These are phyloP conservation scores for Halichondria panicea DNA, from an alignment of 37 sponge, comb jelly and placozoan species.

Conservation along the genomic window DNA sequence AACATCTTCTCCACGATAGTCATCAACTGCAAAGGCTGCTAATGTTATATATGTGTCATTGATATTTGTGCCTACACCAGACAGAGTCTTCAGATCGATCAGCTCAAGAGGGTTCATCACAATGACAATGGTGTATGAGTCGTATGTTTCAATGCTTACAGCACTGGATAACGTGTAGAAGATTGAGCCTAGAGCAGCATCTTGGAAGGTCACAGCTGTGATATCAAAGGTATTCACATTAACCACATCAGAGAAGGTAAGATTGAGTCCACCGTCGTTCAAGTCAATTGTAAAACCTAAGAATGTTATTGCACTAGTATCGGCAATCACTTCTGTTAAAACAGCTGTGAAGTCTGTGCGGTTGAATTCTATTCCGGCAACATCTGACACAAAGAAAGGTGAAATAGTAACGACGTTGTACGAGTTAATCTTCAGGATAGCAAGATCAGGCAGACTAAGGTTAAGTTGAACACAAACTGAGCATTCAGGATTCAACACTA, in stretches of 20 bases:
- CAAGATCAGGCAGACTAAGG: constrained; percentile 46
- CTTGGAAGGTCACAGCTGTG: constrained; percentile 74
- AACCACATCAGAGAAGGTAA: constrained; percentile 89
- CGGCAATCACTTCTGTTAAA: constrained; percentile 21
- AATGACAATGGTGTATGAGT: constrained; percentile 58
- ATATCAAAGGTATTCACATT: constrained; percentile 65
- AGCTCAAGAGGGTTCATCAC: constrained; percentile 59
- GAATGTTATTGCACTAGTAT: constrained; percentile 59
- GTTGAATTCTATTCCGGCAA: constrained; percentile 39
- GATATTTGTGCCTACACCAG: constrained; percentile 60
- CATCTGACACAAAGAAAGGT: constrained; percentile 40
- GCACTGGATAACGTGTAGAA: constrained; percentile 37
- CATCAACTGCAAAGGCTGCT: constrained; percentile 79
- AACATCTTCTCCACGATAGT: constrained; percentile 63
- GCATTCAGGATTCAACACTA: constrained; percentile 13
- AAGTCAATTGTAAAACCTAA: constrained; percentile 67
- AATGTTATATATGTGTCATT: constrained; percentile 87
- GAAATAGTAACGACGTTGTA: constrained; percentile 9
- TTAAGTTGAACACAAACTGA: constrained; percentile 40
- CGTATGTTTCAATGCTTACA: constrained; percentile 35
- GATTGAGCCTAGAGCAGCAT: constrained; percentile 34
- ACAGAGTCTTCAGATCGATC: constrained; percentile 64
- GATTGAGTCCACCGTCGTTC: constrained; percentile 77
- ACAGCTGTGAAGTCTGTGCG: constrained; percentile 1
- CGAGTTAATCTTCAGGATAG: constrained; percentile 54